Base-by-base conservation (phyloP, 2,797 vertebrate genomes). In the Gymnopithys bicolor region DNA sequence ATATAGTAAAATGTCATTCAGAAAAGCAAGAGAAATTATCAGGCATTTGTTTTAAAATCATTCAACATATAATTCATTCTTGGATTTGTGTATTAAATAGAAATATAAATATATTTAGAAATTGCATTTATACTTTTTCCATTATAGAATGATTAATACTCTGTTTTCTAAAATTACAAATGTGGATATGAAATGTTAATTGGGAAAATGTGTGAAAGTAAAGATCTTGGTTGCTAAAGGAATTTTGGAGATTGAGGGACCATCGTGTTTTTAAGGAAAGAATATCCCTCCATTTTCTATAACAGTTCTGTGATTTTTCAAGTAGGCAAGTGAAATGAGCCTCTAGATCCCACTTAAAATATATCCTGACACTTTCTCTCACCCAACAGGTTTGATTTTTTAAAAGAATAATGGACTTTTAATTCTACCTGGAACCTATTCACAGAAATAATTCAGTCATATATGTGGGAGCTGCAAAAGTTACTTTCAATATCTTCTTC, bases 391-490 rank as follows among this genome's bases (percentile, higher is more conserved):
- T 51, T 55, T 87, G 53, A 35, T 73, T 84, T 76, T 87, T 58
- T 35, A 58, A 93, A 93, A 89, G 76, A 24, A 80, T 87, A 94
- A 92, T 64, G 37, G 51, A 67, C 19, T 91, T 94, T 52, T 62
- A 89, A 82, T 94, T 64, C 63, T 84, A n/a, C 1, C 5, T 14
- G 73, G 22, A 93, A 51, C 35, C 25, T 51, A 87, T 79, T 92
- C 80, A 63, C 25, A 73, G 60, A 53, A 56, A 30, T 33, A 60
- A 27, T 41, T 88, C 80, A 78, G 84, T 53, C 14, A 14, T 25
- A 4, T 51, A 45, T 9, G 32, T 62, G 32, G 67, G 73, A 91
- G 37, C 35, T 78, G 37, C 45, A 83, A 84, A 93, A 94, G 80
- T 74, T 67, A 71, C 48, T 93, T 91, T 37, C 22, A 73, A 48